Conservation (phyloP, 2,113 vertebrate species). For the Trachemys scripta region DNA sequence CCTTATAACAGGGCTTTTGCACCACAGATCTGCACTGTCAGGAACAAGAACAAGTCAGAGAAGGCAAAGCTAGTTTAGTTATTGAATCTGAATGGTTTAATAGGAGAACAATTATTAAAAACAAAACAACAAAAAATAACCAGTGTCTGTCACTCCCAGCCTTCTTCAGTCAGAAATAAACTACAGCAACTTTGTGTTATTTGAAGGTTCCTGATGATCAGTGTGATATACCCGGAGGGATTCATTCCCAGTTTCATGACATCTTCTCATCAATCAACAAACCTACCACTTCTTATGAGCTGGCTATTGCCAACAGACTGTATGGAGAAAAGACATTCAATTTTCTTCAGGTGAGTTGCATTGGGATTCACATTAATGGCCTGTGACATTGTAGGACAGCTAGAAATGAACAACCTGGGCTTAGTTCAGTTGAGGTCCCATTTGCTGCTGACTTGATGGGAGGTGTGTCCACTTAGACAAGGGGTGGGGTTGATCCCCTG, state of each 20-base stretch:
- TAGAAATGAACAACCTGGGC: background rate
- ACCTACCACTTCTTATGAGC: constrained; percentile 46
- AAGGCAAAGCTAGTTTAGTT: background rate
- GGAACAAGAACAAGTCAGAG: background rate
- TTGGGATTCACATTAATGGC: background rate
- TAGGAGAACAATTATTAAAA: background rate
- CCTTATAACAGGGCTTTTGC: background rate
- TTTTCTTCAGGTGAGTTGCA: constrained; percentile 52
- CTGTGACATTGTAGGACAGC: background rate
- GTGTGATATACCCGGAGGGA: constrained; percentile 62
- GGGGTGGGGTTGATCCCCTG: background rate
- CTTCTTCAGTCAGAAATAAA: background rate
- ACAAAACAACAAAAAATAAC: background rate
- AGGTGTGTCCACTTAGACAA: background rate
- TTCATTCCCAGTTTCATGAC: constrained; percentile 70
- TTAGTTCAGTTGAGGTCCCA: background rate
- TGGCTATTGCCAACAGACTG: constrained; percentile 76
- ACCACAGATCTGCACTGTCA: background rate
- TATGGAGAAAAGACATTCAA: constrained; percentile 65
- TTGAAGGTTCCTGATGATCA: constrained; percentile 2
- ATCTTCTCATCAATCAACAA: constrained; percentile 67
- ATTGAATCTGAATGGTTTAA: background rate
- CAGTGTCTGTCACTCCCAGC: background rate
- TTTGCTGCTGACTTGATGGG: background rate
- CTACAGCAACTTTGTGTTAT: constrained; percentile 19